These are phyloP conservation scores for Pseudorhiza aurosa DNA, from an alignment of 30 jellyfish, hydroid and myxozoan species.

Conservation along the genomic window DNA sequence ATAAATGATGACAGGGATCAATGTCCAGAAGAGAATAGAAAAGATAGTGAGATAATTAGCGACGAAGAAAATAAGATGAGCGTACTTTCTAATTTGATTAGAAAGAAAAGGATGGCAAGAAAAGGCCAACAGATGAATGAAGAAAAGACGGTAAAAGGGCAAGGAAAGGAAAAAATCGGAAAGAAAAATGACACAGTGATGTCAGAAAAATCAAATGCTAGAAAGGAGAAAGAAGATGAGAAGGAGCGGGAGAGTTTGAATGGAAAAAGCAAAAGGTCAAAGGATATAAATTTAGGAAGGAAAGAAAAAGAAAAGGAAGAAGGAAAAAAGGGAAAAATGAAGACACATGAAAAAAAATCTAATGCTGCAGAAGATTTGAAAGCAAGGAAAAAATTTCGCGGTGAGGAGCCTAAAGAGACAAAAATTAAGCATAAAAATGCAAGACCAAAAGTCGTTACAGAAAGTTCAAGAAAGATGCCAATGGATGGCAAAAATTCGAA, in stretches of 20 bases:
- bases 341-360: background rate
- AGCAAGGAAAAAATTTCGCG: background rate
- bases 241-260: background rate
- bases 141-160: background rate
- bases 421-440: background rate
- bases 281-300: background rate
- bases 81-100: constrained; percentile 33
- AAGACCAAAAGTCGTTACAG: background rate
- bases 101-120: constrained; percentile 26
- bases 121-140: background rate
- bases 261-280: background rate
- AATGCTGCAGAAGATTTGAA: background rate
- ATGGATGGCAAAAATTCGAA: background rate
- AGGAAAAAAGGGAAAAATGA: background rate
- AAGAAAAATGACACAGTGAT: background rate
- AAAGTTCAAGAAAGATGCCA: background rate
- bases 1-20: background rate
- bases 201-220: background rate
- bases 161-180: background rate
- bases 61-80: constrained; percentile 48
- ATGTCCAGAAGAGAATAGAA: background rate
- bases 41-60: constrained; percentile 10
- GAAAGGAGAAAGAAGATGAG: background rate
- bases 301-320: background rate
- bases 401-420: background rate